Evolutionary conservation across 23 tunicate species (phyloP).

Genomic region (Styela clava): DNA sequence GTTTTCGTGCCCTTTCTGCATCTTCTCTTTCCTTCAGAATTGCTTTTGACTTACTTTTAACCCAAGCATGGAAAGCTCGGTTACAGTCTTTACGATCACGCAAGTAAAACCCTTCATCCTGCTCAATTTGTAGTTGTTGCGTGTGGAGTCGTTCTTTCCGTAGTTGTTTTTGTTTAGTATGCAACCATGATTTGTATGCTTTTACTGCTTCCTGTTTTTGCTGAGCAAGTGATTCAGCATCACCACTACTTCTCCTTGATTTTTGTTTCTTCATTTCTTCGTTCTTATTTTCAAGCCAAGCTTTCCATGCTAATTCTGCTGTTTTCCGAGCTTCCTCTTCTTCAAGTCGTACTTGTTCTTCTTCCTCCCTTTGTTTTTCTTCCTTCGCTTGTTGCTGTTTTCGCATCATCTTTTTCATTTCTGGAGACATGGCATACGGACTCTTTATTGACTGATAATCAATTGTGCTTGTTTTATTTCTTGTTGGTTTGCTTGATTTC

Average conservation of each 20-base stretch:
- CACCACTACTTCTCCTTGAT: conserved; percentile 18
- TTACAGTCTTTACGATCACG: conserved; percentile 74
- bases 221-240: conserved; percentile 11
- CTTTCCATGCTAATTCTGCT: conserved; percentile 84
- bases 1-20: conserved; percentile 34
- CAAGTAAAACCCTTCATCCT: conserved; percentile 74
- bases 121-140: conserved; percentile 74
- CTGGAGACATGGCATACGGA: conserved; percentile 53
- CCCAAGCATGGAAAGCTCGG: conserved; percentile 68
- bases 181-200: conserved; percentile 67
- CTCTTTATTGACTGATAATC: conserved; percentile 23
- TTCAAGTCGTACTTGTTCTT: conserved; percentile 37
- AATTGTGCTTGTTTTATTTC: not conserved
- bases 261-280: conserved; percentile 35
- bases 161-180: conserved; percentile 39
- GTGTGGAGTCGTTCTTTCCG: conserved; percentile 56
- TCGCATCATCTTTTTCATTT: conserved; percentile 61
- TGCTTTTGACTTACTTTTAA: conserved; percentile 50
- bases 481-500: not conserved
- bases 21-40: conserved; percentile 30
- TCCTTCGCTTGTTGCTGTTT: conserved; percentile 58
- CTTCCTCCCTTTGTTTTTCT: conserved; percentile 53
- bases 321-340: conserved; percentile 67
- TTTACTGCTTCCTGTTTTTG: conserved; percentile 47
- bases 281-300: conserved; percentile 79